Evolutionary conservation across 2,797 vertebrate species (phyloP), one percentile per base, ranked within the genome.

Genomic region (Clarias laeviceps): DNA sequence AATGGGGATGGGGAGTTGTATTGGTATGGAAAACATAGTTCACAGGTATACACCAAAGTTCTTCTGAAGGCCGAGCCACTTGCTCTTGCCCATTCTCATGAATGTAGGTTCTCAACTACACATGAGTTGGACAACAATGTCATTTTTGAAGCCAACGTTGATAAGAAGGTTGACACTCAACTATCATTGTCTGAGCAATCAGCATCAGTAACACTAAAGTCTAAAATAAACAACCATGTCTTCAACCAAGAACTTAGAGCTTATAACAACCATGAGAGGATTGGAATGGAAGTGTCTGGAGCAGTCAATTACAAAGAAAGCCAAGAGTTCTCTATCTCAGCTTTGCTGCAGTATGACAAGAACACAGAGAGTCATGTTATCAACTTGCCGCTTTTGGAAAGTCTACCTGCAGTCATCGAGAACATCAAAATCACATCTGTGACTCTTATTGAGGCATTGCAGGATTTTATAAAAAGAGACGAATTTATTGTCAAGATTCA

Each of bases 261-360:
- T 89, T 98, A 97, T 90, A 99, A 99, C 69, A 95, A 93, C 34
- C 90, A 93, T 88, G 95, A 97, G 76, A 96, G 84, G 90, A 91
- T 93, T 0, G 96, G 97, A 82, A 59, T 97, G 77, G 96, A 98
- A 86, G 86, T 96, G 54, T 95, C 89, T 82, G 94, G 96, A 78
- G 90, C 95, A 54, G 86, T 96, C 80, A 96, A 95, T 89, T 96
- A 17, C 27, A 90, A 87, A 0, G 91, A 96, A 17, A 96, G 94
- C 88, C 96, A 98, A 90, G 96, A 98, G 90, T 97, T 97, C 82
- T 88, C 92, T 29, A 84, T 98, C 70, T 95, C 96, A 90, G 96
- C 95, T 74, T 96, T 94, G 90, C 85, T 99, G 29, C 98, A 97
- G 86, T 99, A 99, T 84, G 97, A 99, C 92, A 99, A 99, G 93